phyloP scores from a whole-genome alignment of 2,113 vertebrate genomes.

The Sebastes fasciatus region DNA sequence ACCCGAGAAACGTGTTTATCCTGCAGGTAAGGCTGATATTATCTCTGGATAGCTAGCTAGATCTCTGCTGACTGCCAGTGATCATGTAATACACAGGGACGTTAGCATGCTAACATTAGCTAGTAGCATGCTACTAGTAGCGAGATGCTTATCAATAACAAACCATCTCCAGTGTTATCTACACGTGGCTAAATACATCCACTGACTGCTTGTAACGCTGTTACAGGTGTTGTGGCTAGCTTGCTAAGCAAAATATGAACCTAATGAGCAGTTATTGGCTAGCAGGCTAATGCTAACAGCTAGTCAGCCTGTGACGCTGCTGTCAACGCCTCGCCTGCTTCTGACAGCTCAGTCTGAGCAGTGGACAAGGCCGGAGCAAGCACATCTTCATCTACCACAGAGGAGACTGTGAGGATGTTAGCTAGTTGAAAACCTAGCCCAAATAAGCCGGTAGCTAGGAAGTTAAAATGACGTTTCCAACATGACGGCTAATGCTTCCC shows the following conservation, averaged over 20 bases:
- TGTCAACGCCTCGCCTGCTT: conserved; percentile 69
- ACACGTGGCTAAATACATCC: background rate
- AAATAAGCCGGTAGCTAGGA: background rate
- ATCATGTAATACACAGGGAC: conserved; percentile 30
- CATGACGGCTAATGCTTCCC: background rate
- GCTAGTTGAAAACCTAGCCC: no score
- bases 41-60: background rate
- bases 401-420: no score
- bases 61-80: conserved; percentile 34
- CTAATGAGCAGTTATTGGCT: background rate
- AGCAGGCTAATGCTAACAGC: conserved; percentile 60
- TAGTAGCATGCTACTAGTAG: conserved; percentile 27
- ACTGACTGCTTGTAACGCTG: accelerated
- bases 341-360: conserved; percentile 71
- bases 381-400: background rate
- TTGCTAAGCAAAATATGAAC: background rate
- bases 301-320: conserved; percentile 69
- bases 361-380: conserved; percentile 44
- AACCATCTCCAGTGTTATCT: background rate
- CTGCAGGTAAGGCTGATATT: conserved; percentile 49
- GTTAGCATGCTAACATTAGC: conserved; percentile 57
- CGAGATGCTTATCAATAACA: conserved; percentile 6
- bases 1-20: background rate
- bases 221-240: accelerated
- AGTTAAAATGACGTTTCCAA: background rate